Conservation (phyloP, 2,113 vertebrate species). For the Ariopsis seemanni region DNA sequence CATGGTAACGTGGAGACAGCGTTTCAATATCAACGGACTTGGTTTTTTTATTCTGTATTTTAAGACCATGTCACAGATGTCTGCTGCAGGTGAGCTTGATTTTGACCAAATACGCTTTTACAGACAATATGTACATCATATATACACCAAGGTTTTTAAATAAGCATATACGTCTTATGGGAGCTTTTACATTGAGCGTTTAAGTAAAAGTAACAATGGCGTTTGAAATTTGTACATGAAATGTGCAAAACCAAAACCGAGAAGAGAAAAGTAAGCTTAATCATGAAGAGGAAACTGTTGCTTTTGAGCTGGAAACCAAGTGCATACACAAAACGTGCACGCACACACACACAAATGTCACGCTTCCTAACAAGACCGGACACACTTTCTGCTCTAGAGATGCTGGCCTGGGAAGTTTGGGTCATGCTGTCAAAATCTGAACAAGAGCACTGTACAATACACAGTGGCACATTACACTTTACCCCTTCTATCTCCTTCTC, state of each 20-base stretch:
- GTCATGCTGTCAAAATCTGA: conserved; percentile 41
- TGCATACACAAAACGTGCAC: background rate
- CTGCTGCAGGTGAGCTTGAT: background rate
- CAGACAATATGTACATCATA: background rate
- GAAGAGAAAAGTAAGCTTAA: background rate
- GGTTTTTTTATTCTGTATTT: background rate
- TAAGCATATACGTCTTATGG: too few relatives aligned
- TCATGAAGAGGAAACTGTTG: background rate
- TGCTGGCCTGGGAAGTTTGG: conserved; percentile 31
- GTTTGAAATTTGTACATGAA: background rate
- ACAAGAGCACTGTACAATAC: conserved; percentile 40
- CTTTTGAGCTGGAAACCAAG: background rate
- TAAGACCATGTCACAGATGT: background rate
- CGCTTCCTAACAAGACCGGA: conserved; percentile 31
- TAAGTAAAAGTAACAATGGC: background rate
- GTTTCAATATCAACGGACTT: background rate
- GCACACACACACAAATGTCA: background rate
- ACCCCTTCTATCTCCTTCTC: background rate
- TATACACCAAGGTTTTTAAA: background rate
- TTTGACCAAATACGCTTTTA: background rate
- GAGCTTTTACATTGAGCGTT: background rate
- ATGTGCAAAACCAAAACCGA: background rate
- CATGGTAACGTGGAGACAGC: conserved; percentile 24
- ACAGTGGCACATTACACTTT: conserved; percentile 5
- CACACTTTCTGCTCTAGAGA: conserved; percentile 33